These are phyloP conservation scores for Sipha flava DNA, from an alignment of 1,140 invertebrate genomes.

Conservation along the genomic window DNA sequence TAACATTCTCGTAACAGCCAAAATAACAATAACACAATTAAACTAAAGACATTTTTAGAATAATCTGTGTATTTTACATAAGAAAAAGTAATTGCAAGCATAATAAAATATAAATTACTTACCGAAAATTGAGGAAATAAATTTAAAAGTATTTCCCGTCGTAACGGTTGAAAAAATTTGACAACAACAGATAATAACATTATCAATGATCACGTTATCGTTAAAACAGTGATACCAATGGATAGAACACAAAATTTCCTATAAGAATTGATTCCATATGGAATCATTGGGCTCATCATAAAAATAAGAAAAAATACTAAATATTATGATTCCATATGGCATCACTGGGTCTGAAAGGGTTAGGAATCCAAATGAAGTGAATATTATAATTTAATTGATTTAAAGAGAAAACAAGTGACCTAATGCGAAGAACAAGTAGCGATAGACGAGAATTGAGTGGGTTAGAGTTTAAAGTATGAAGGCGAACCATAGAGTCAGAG, in stretches of 20 bases:
- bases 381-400: too few relatives aligned
- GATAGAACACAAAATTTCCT: neutral
- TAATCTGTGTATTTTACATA: neutral
- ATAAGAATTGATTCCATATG: neutral
- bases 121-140: neutral
- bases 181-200: too few relatives aligned
- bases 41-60: neutral
- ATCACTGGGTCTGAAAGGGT: neutral
- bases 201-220: too few relatives aligned
- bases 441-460: too few relatives aligned
- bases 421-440: too few relatives aligned
- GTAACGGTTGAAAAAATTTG: too few relatives aligned
- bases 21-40: neutral
- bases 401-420: too few relatives aligned
- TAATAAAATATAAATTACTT: slow-evolving; percentile 2
- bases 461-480: too few relatives aligned
- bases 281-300: neutral
- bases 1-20: neutral
- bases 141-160: neutral
- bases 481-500: too few relatives aligned
- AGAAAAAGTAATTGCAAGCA: neutral
- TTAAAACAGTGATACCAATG: neutral
- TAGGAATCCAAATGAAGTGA: too few relatives aligned
- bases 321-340: neutral
- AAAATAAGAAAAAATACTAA: neutral